A percentile compares a stretch with the other conserved stretches of the same genome.
phyloP scores from a whole-genome alignment of 1,140 invertebrate species.

The Cephus cinctus region DNA sequence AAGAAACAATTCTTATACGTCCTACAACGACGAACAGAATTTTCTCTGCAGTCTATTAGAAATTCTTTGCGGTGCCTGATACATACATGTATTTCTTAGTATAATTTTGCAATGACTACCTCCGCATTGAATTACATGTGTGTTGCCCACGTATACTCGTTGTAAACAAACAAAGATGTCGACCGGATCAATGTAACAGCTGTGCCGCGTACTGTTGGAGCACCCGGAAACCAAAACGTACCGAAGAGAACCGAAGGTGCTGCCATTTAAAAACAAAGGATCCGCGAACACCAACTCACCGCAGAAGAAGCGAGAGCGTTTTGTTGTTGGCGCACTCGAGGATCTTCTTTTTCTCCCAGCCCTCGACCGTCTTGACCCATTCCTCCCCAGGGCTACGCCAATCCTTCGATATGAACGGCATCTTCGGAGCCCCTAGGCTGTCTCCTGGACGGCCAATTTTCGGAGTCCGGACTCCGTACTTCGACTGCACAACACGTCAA shows the following conservation, averaged over 20 bases:
- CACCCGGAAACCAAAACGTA: too few species aligned
- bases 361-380: slow-evolving; percentile 96
- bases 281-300: slow-evolving; percentile 36
- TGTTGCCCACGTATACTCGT: too few species aligned
- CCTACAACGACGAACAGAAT: too few species aligned
- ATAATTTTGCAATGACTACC: too few species aligned
- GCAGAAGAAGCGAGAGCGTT: slow-evolving; percentile 49
- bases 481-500: background rate
- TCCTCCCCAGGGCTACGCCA: slow-evolving; percentile 95
- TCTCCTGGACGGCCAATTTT: background rate
- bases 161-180: slow-evolving; percentile 41
- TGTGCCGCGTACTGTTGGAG: slow-evolving; percentile 25
- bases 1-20: too few species aligned
- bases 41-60: too few species aligned
- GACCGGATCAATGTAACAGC: slow-evolving; percentile 45
- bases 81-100: too few species aligned
- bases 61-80: too few species aligned
- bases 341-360: slow-evolving; percentile 95
- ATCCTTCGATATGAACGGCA: slow-evolving; percentile 95
- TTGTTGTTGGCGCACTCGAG: slow-evolving; percentile 70
- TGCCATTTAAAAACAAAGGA: slow-evolving; percentile 22
- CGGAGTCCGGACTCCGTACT: background rate
- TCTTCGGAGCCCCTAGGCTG: slow-evolving; percentile 43
- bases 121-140: too few species aligned
- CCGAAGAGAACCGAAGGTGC: background rate